Percentiles rank a stretch among this genome's conserved stretches.
phyloP scores from a whole-genome alignment of 2,797 vertebrate genomes.

The Craterocephalus amniculus region DNA sequence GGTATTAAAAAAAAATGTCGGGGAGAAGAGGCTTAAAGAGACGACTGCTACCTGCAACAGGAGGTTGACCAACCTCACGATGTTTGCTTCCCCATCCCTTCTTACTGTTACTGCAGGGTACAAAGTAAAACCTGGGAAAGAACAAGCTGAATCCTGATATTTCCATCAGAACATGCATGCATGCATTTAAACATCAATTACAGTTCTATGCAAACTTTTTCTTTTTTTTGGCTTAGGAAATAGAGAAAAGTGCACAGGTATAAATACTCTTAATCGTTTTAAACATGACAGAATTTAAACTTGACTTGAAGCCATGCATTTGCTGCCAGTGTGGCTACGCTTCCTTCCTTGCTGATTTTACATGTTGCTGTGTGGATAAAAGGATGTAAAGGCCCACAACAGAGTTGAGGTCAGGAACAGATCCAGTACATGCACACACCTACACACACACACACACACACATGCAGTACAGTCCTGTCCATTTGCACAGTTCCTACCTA shows the following conservation, averaged over 20 bases:
- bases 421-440: constrained; percentile 1
- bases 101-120: constrained; percentile 23
- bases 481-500: constrained; percentile 79
- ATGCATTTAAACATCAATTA: constrained; percentile 33
- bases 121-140: constrained; percentile 31
- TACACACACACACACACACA: constrained; percentile 6
- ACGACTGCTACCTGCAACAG: constrained; percentile 45
- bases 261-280: constrained; percentile 39
- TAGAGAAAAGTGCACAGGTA: constrained; percentile 2
- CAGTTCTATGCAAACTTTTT: constrained; percentile 32
- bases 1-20: constrained; percentile 22
- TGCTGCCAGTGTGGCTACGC: constrained; percentile 45
- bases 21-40: constrained; percentile 32
- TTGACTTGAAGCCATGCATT: constrained; percentile 34
- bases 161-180: constrained; percentile 42
- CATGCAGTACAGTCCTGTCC: constrained; percentile 50
- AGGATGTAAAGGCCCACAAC: constrained; percentile 10
- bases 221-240: constrained; percentile 22
- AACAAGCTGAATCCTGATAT: constrained; percentile 28
- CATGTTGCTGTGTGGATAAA: constrained; percentile 45
- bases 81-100: constrained; percentile 6
- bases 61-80: constrained; percentile 43
- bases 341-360: constrained; percentile 40
- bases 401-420: constrained; percentile 24
- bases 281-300: constrained; percentile 28